Evolutionary conservation across 2,888 invertebrate species (phyloP).

Genomic region (Nudaria mundana): DNA sequence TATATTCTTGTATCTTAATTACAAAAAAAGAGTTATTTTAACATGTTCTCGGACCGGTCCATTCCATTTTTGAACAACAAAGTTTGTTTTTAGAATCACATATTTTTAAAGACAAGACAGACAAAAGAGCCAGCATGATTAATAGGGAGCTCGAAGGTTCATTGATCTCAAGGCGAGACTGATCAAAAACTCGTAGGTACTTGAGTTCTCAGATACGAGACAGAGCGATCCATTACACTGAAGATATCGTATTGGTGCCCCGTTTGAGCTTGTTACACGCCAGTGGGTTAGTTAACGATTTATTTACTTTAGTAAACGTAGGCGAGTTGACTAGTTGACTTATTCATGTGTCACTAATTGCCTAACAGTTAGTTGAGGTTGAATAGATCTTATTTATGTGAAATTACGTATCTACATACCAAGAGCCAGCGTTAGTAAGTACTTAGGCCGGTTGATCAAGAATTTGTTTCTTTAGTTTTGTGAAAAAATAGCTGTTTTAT

Average conservation of each 20-base stretch:
- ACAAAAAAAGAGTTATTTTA: too few relatives aligned
- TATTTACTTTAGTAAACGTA: slow-evolving; percentile 33
- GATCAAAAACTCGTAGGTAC: slow-evolving; percentile 69
- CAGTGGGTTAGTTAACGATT: slow-evolving; percentile 28
- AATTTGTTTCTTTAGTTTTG: too few relatives aligned
- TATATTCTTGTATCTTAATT: too few relatives aligned
- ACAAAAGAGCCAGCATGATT: slow-evolving; percentile 50
- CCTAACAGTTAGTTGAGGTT: slow-evolving; percentile 6
- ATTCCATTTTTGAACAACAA: too few relatives aligned
- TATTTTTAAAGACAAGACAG: slow-evolving; percentile 36
- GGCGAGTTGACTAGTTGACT: slow-evolving; percentile 30
- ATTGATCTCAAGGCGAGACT: slow-evolving; percentile 62
- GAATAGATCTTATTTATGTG: not conserved
- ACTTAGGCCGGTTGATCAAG: too few relatives aligned
- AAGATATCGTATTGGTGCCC: slow-evolving; percentile 52
- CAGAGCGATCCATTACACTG: slow-evolving; percentile 65
- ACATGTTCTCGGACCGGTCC: too few relatives aligned
- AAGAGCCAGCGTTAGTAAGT: too few relatives aligned
- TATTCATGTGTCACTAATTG: slow-evolving; percentile 11
- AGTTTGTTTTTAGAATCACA: slow-evolving; percentile 4
- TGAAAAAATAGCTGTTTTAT: too few relatives aligned
- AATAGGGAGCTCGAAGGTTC: slow-evolving; percentile 64
- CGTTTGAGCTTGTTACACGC: slow-evolving; percentile 36
- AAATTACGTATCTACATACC: not conserved
- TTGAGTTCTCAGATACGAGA: slow-evolving; percentile 45